A percentile compares a stretch with the other conserved stretches of the same genome.
These are phyloP conservation scores for Resseliella maxima DNA, from an alignment of 2,888 invertebrate species.

Conservation along the genomic window DNA sequence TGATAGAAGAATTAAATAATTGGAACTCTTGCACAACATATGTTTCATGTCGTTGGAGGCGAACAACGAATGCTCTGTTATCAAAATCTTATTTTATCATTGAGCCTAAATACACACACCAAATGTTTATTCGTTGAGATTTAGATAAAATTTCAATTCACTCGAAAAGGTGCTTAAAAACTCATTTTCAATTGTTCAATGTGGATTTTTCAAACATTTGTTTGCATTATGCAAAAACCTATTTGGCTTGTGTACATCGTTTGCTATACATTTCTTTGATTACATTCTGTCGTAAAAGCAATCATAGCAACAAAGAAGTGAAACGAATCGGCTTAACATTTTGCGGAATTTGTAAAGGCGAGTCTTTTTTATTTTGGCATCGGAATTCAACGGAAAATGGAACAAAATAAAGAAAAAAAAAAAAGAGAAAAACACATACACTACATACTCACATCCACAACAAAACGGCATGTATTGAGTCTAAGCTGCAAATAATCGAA, in stretches of 20 bases:
- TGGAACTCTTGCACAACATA: not conserved
- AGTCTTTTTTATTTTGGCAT: not conserved
- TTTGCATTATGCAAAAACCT: not conserved
- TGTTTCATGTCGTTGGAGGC: not conserved
- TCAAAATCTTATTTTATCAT: not conserved
- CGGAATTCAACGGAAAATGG: not conserved
- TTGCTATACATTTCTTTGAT: not conserved
- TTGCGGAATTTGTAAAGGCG: not conserved
- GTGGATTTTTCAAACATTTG: not conserved
- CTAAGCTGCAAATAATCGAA: not conserved
- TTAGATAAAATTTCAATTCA: not conserved
- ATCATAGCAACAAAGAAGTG: not conserved
- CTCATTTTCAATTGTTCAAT: not conserved
- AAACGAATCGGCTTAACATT: slow-evolving; percentile 22
- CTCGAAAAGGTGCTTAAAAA: not conserved
- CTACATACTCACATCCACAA: too few species aligned
- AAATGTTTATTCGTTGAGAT: not conserved
- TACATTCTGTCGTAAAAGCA: not conserved
- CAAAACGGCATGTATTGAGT: not conserved
- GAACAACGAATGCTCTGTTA: not conserved
- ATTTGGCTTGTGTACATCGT: not conserved
- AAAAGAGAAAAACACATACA: not conserved
- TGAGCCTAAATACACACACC: not conserved
- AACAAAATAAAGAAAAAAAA: not conserved
- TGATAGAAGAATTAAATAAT: not conserved